A percentile compares a stretch with the other conserved stretches of the same genome.
These are phyloP conservation scores for Spodoptera picta DNA, from an alignment of 2,888 invertebrate genomes.

Conservation along the genomic window DNA sequence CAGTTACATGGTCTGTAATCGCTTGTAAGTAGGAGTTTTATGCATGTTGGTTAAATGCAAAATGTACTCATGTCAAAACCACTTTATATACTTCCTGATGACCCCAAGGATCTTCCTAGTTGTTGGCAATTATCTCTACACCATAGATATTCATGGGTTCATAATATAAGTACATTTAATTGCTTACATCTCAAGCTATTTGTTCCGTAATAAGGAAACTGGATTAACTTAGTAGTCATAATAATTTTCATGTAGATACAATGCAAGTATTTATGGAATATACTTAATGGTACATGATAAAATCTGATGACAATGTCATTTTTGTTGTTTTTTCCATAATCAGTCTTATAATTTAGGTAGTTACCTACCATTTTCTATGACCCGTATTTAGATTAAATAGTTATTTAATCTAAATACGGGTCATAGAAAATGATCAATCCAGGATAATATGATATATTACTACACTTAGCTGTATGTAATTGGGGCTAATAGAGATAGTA, in stretches of 20 bases:
- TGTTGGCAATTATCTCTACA: conserved; percentile 33
- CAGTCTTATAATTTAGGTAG: too few species aligned
- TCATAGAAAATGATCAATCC: too few species aligned
- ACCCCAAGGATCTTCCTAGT: conserved; percentile 61
- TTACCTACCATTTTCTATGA: too few species aligned
- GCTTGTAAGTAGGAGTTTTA: conserved; percentile 14
- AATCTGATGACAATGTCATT: too few species aligned
- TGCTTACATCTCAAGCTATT: conserved; percentile 17
- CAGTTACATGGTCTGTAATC: conserved; percentile 5
- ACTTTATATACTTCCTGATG: conserved; percentile 54
- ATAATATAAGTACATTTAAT: conserved; percentile 35
- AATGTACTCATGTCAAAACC: conserved; percentile 51
- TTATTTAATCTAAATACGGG: too few species aligned
- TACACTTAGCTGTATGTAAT: too few species aligned
- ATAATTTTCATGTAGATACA: not conserved
- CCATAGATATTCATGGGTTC: conserved; percentile 48
- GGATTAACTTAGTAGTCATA: conserved; percentile 15
- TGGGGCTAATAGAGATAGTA: too few species aligned
- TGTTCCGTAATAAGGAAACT: conserved; percentile 35
- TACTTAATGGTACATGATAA: too few species aligned
- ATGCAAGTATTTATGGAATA: conserved; percentile 6
- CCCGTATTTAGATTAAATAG: too few species aligned
- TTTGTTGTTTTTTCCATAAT: too few species aligned
- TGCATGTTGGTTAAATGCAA: conserved; percentile 34
- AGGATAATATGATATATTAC: too few species aligned